These are phyloP conservation scores for Prinia subflava DNA, from an alignment of 2,113 vertebrate genomes.

Conservation along the genomic window DNA sequence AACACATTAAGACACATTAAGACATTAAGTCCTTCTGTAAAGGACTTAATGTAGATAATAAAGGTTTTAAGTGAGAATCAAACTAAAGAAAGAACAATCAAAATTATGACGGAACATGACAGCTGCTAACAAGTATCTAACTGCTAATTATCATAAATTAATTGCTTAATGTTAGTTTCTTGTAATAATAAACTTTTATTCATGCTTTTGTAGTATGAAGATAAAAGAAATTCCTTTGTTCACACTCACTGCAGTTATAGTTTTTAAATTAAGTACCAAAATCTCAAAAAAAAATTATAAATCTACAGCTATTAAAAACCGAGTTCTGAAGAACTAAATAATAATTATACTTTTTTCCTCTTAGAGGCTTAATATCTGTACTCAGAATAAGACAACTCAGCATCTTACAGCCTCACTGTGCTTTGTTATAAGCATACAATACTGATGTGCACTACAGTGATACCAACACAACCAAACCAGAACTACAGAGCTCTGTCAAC, in stretches of 20 bases:
- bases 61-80: neutral
- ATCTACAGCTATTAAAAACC: neutral
- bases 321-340: neutral
- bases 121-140: neutral
- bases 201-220: neutral
- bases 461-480: neutral
- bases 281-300: neutral
- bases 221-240: neutral
- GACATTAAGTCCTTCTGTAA: neutral
- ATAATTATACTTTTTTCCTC: neutral
- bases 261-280: neutral
- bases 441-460: rapidly evolving
- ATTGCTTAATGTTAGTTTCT: neutral
- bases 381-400: neutral
- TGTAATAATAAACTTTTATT: neutral
- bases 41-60: neutral
- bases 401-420: neutral
- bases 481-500: rapidly evolving
- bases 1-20: neutral
- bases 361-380: neutral
- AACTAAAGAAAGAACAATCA: neutral
- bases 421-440: neutral
- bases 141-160: neutral
- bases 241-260: neutral
- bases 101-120: neutral